phyloP scores from a whole-genome alignment of 2,888 invertebrate species.

The Diadegma fenestrale region DNA sequence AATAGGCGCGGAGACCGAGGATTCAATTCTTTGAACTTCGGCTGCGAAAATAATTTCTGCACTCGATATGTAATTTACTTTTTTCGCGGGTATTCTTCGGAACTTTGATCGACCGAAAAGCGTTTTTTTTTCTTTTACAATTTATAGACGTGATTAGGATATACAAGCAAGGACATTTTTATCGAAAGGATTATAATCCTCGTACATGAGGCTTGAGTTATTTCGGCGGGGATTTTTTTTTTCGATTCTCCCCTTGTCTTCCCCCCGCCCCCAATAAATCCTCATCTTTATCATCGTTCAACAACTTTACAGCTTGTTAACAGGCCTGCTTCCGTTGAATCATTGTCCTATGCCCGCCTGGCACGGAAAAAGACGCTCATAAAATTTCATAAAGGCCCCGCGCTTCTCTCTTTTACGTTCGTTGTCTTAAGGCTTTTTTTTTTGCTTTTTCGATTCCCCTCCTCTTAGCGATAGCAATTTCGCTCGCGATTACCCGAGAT shows the following conservation, averaged over 20 bases:
- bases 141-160: neutral
- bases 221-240: neutral
- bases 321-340: conserved; percentile 45
- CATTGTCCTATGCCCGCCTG: conserved; percentile 21
- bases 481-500: conserved; percentile 50
- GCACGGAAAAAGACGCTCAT: conserved; percentile 27
- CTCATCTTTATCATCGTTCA: conserved; percentile 32
- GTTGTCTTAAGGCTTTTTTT: conserved; percentile 40
- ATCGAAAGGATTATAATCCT: conserved; percentile 4
- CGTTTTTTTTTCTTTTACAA: neutral
- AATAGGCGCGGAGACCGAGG: conserved; percentile 4
- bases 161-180: neutral
- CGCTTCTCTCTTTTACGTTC: conserved; percentile 12
- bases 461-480: conserved; percentile 23
- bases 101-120: neutral
- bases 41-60: conserved; percentile 52
- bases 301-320: conserved; percentile 55
- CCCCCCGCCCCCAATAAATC: conserved; percentile 22
- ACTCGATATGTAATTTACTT: conserved; percentile 50
- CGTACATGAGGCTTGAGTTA: neutral
- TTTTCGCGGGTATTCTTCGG: neutral
- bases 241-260: neutral
- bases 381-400: conserved; percentile 57
- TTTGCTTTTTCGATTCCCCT: neutral
- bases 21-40: conserved; percentile 37